Evolutionary conservation across 2,888 invertebrate species (phyloP), one percentile per base, ranked within the genome.

Genomic region (Branchipolynoe longqiensis): DNA sequence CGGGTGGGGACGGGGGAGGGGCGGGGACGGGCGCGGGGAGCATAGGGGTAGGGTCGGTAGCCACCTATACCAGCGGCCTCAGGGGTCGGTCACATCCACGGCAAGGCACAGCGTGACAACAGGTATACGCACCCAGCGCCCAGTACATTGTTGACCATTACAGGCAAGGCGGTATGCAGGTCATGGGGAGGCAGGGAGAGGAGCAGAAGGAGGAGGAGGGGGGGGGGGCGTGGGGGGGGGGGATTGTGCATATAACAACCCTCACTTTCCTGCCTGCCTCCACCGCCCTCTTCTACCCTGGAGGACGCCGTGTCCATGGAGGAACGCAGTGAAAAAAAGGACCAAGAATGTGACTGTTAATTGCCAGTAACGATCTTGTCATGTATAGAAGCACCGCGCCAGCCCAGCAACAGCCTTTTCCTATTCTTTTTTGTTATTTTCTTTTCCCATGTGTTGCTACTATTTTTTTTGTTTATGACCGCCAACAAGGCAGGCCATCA

Each of bases 401-500:
- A 48, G 48, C 14, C 58, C 58, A 18, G 69, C 69, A 18, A 18
- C 69, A 18, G 6, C 69, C 36, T 2, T 38, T 69, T 38, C 12
- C 78, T 36, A 6, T n/a, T n/a, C n/a, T n/a, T n/a, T n/a, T n/a
- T n/a, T n/a, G n/a, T n/a, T n/a, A n/a, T n/a, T n/a, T n/a, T n/a
- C n/a, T n/a, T n/a, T n/a, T n/a, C n/a, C n/a, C n/a, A n/a, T n/a
- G n/a, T n/a, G n/a, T n/a, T n/a, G n/a, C n/a, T n/a, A n/a, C n/a
- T n/a, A n/a, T n/a, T n/a, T n/a, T n/a, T n/a, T n/a, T n/a, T 41
- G 41, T 78, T 78, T 78, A 78, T 78, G 78, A 28, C 48, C 48
- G 31, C 78, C 78, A 25, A 41, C 78, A n/a, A 78, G 54, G 48
- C 78, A 41, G 78, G 78, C 78, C 78, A 78, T 78, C 78, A 78